phyloP scores from a whole-genome alignment of 2,113 vertebrate genomes.

The Engystomops pustulosus region DNA sequence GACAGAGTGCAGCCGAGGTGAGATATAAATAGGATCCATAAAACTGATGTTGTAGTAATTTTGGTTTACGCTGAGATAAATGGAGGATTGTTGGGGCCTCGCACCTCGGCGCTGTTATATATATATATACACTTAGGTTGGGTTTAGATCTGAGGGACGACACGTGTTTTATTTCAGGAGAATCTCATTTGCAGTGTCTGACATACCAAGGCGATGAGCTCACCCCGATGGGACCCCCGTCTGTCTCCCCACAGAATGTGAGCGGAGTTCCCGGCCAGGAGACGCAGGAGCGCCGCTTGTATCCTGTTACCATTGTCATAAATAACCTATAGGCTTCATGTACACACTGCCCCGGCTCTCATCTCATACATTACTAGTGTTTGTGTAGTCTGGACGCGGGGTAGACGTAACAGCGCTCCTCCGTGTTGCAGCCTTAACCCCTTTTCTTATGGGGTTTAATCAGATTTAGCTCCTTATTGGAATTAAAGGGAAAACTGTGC shows the following conservation, averaged over 20 bases:
- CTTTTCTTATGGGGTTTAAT: not conserved
- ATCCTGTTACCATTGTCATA: constrained; percentile 38
- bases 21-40: constrained; percentile 30
- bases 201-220: constrained; percentile 44
- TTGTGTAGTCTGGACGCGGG: not conserved
- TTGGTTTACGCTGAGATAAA: not conserved
- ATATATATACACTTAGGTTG: too few relatives aligned
- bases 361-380: not conserved
- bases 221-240: constrained; percentile 28
- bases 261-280: constrained; percentile 42
- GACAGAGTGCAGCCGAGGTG: not conserved
- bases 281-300: not conserved
- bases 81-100: not conserved
- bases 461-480: not conserved
- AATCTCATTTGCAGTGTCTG: constrained; percentile 41
- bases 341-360: not conserved
- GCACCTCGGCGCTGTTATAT: not conserved
- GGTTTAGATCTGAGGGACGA: constrained; percentile 15
- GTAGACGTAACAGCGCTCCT: not conserved
- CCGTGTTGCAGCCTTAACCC: not conserved
- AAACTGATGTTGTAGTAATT: not conserved
- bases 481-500: not conserved
- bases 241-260: constrained; percentile 42
- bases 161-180: constrained; percentile 52
- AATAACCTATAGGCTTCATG: constrained; percentile 13